phyloP scores from a whole-genome alignment of 2,113 vertebrate species.

The Cyphomyrus discorhynchus region DNA sequence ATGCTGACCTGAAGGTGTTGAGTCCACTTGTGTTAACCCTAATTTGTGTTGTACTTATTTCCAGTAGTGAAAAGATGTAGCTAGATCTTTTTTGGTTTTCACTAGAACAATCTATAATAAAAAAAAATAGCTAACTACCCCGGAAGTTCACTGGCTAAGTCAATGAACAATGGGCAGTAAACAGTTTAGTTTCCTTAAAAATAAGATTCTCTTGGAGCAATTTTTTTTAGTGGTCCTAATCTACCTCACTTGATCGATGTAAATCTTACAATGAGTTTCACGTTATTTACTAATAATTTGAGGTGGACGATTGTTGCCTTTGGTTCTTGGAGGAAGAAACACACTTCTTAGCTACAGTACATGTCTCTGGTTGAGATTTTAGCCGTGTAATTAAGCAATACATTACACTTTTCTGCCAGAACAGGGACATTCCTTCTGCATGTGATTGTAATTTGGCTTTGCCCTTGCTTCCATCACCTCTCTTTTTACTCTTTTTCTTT shows the following conservation, averaged over 20 bases:
- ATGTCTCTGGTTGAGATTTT: slow-evolving; percentile 15
- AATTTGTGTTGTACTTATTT: background rate
- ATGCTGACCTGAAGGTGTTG: background rate
- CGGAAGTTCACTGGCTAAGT: background rate
- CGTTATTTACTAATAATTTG: background rate
- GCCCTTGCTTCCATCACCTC: background rate
- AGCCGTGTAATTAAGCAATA: background rate
- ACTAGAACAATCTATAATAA: background rate
- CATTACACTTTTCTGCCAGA: background rate
- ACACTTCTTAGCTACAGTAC: background rate
- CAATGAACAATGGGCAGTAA: background rate
- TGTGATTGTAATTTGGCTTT: background rate
- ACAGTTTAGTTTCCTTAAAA: background rate
- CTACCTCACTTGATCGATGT: background rate
- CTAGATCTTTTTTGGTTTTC: background rate
- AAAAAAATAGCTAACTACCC: background rate
- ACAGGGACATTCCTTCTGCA: background rate
- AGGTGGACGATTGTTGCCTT: background rate
- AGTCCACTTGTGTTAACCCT: background rate
- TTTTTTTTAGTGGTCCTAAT: background rate
- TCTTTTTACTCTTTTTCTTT: slow-evolving; percentile 35
- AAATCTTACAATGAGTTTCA: background rate
- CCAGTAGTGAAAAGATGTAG: background rate
- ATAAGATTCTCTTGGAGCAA: background rate
- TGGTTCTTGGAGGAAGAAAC: background rate